Percentiles rank a stretch among this genome's conserved stretches.
These are phyloP conservation scores for Phania funesta DNA, from an alignment of 2,888 invertebrate genomes.

Conservation along the genomic window DNA sequence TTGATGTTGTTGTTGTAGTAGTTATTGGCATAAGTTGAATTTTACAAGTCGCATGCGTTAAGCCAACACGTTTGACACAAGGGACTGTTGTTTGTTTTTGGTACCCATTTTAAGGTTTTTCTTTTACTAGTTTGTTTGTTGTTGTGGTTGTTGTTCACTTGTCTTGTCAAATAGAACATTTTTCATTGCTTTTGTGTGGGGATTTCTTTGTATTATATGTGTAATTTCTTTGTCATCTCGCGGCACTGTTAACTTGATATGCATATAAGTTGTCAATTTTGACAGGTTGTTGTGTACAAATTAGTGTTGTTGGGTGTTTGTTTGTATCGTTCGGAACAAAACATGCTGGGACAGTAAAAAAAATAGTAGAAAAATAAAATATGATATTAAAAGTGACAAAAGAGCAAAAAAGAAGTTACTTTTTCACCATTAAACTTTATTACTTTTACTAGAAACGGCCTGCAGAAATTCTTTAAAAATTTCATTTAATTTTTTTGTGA, in stretches of 20 bases:
- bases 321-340: slow-evolving; percentile 28
- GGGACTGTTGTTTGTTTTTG: neutral
- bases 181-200: slow-evolving; percentile 2
- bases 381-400: slow-evolving; percentile 35
- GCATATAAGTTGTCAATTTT: slow-evolving; percentile 60
- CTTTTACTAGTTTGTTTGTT: neutral
- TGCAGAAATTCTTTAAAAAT: too few species aligned
- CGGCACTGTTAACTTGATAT: slow-evolving; percentile 35
- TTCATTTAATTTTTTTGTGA: too few species aligned
- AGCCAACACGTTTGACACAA: slow-evolving; percentile 39
- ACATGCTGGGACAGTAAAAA: slow-evolving; percentile 24
- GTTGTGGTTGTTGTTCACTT: slow-evolving; percentile 17
- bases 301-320: neutral
- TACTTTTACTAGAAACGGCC: too few species aligned
- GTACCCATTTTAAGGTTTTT: slow-evolving; percentile 30
- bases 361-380: neutral
- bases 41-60: slow-evolving; percentile 58
- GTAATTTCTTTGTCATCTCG: neutral
- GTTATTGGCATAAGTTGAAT: slow-evolving; percentile 7
- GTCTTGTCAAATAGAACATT: slow-evolving; percentile 37
- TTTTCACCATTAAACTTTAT: too few species aligned
- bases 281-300: slow-evolving; percentile 50
- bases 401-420: neutral
- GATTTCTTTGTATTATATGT: too few species aligned
- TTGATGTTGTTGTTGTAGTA: slow-evolving; percentile 19